Conservation (phyloP, 2,888 invertebrate species). For the Acanthoscelides obtectus region DNA sequence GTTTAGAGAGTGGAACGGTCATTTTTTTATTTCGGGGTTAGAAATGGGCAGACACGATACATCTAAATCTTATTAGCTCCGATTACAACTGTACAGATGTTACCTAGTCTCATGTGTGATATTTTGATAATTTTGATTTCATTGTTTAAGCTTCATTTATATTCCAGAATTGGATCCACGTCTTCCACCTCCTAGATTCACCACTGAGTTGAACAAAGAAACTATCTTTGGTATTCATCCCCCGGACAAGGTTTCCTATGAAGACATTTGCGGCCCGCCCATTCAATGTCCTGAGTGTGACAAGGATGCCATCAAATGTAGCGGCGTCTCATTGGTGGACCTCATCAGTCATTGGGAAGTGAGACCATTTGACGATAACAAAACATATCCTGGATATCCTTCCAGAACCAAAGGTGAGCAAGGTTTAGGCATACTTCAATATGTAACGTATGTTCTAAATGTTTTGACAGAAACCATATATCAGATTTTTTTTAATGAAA, state of each 20-base stretch:
- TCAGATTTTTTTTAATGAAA: no score
- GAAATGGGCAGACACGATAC: no score
- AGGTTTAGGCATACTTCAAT: background rate
- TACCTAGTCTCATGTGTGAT: no score
- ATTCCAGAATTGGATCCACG: constrained; percentile 48
- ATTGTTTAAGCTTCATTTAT: no score
- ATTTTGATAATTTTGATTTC: no score
- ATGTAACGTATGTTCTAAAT: no score
- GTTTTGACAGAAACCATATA: no score
- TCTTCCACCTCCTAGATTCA: constrained; percentile 34
- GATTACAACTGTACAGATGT: no score
- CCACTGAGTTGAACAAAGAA: constrained; percentile 35
- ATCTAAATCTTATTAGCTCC: no score
- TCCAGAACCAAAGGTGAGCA: constrained; percentile 49
- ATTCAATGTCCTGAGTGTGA: constrained; percentile 60
- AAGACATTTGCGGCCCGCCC: constrained; percentile 59
- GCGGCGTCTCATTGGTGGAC: constrained; percentile 55
- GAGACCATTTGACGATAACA: constrained; percentile 56
- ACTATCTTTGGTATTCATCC: constrained; percentile 55
- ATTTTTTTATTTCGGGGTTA: no score
- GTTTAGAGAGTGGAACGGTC: no score
- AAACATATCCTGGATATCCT: constrained; percentile 54
- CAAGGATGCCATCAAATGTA: constrained; percentile 52
- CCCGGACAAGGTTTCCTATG: constrained; percentile 55
- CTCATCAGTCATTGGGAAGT: constrained; percentile 53